Evolutionary conservation across 2,797 vertebrate genomes (phyloP), one percentile per base, ranked within the genome.

Genomic region (Halcyon badia): DNA sequence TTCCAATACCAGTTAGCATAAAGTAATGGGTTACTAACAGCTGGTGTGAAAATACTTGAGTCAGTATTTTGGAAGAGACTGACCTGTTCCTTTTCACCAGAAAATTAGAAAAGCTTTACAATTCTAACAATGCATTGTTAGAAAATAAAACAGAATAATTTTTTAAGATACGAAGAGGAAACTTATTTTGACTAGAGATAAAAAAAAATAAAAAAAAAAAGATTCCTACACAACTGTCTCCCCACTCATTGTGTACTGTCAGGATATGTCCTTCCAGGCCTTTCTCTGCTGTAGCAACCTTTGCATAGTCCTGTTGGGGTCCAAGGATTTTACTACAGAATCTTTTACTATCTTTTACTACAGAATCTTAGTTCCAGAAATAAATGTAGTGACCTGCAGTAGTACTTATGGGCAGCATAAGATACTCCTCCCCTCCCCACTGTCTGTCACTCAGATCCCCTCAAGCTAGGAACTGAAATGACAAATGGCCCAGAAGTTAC

Each of bases 401-500:
- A 48, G 10, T 25, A 66, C 39, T 73, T 82, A 9, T 2, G 8
- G 28, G 16, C 18, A 70, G 26, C 10, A 22, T 33, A 79, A 62
- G 62, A 52, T 14, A 60, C 10, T 80, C 6, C 3, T 62, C 3
- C 18, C 5, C 6, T 87, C 16, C 44, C 3, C 16, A 25, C 25
- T 41, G 7, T 69, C 77, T 96, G 60, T 68, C 71, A 73, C 26
- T 87, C 20, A 64, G 56, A 92, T 80, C 22, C 39, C 30, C 17
- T 26, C 51, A 79, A 65, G 51, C 52, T 25, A 39, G 41, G 10
- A 52, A 79, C 24, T 80, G 82, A 85, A 89, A 95, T 89, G 57
- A 94, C 81, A 95, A 92, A 87, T 73, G 57, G 57, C 28, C 81
- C 68, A 68, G 87, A 96, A 93, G 18, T 68, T 80, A 51, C 52